Percentiles rank a stretch among this genome's conserved stretches.
Evolutionary conservation across 2,888 invertebrate species (phyloP).

Genomic region (Tenthredo livida): DNA sequence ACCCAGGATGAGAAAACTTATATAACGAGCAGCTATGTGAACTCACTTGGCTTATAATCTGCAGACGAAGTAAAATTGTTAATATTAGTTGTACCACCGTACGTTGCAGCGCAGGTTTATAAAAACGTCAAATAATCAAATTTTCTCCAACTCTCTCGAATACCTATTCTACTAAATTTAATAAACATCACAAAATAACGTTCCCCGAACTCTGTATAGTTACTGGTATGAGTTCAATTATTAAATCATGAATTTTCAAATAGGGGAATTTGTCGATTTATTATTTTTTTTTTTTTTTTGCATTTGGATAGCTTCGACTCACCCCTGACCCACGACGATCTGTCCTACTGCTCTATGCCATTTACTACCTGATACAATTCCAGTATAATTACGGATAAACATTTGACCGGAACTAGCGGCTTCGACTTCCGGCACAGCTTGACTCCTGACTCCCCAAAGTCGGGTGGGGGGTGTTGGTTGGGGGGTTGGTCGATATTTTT

Average conservation of each 20-base stretch:
- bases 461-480: background rate
- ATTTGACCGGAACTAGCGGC: constrained; percentile 69
- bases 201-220: background rate
- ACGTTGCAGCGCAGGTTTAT: background rate
- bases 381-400: constrained; percentile 69
- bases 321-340: constrained; percentile 29
- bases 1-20: constrained; percentile 28
- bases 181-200: background rate
- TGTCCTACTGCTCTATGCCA: constrained; percentile 19
- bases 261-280: background rate
- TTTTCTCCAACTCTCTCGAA: background rate
- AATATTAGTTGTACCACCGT: background rate
- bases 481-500: constrained; percentile 33
- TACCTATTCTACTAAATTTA: background rate
- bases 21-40: constrained; percentile 19
- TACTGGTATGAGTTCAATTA: background rate
- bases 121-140: background rate
- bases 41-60: background rate
- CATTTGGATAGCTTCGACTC: constrained; percentile 6
- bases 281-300: background rate
- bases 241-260: constrained; percentile 1
- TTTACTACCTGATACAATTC: constrained; percentile 53
- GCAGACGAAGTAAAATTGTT: constrained; percentile 8
- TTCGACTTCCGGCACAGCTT: constrained; percentile 69
- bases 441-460: constrained; percentile 54